Evolutionary conservation across 2,113 vertebrate species (phyloP), one percentile per base, ranked within the genome.

Genomic region (Hippocampus abdominalis): DNA sequence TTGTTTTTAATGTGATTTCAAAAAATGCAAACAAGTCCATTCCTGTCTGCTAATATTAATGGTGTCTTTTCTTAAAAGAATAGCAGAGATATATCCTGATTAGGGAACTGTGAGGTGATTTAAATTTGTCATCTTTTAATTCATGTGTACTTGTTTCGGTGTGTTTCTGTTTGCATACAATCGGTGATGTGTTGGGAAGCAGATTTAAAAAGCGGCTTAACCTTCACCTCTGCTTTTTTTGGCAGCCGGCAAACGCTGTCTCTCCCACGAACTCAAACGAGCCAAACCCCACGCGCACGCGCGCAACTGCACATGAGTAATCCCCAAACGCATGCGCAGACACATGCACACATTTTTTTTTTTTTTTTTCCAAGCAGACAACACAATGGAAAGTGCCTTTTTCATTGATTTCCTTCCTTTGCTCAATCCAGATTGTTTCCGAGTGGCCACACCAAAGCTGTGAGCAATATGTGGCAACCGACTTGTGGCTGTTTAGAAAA

Each of bases 371-470:
- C 51, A 32, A 51, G 23, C 65, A 44, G 67, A 61, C 64, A 8
- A 23, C 70, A 87, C 81, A 87, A 88, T 78, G 79, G 81, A 80
- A 86, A 75, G 65, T 8, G 53, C 74, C 71, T 23, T 75, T 73
- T 71, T 29, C 6, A 0, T 75, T 74, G 72, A 77, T 84, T 85
- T 89, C 87, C 86, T 90, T 88, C 81, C 81, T 85, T 71, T 90
- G 83, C 81, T 81, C 67, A 81, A 71, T 75, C 59, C 75, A 66
- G 70, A 89, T 87, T 74, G 63, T 82, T 85, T 86, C 74, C 73
- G 68, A 80, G 77, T 73, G 75, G 72, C 73, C 80, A 70, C 74
- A 77, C 82, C 77, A 81, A 67, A 71, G 25, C 27, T 62, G 32
- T 36, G 63, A 75, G 29, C 67, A n/a, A 40, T 53, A 66, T 20